Base-by-base conservation (phyloP, 92 coral and sea anemone genomes). In the Bergia sp. region DNA sequence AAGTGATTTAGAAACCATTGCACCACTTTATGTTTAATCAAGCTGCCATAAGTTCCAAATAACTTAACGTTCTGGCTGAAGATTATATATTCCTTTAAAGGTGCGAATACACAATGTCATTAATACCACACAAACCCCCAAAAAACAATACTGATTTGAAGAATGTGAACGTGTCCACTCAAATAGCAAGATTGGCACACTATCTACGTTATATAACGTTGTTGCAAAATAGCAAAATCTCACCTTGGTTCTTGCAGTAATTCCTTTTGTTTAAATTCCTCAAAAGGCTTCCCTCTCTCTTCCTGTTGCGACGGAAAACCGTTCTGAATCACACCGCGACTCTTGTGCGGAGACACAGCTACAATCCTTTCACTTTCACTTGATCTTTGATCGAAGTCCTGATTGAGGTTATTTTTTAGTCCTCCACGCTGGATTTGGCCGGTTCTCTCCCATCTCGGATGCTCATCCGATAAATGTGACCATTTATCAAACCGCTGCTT, bases 171-270 rank as follows among this genome's bases (percentile, higher is more conserved):
- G 76, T 41, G 37, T 76, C 10, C 45, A 76, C 29, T 37, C 74
- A 58, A 41, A 36, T 12, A 12, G 23, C 21, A 20, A 81, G 16
- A 41, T 12, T 4, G 0, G 41, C 21, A 55, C 20, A 37, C 20
- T 11, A 36, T 40, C 74, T 53, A 53, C 58, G 16, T 12, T 53
- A 47, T 7, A 80, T 36, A 40, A 50, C 45, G 45, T 2, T 18
- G 15, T 38, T 23, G 3, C 20, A 76, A 41, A 42, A 38, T 3
- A 44, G n/a, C 65, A 10, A 7, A 20, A 29, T 13, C 87, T 69
- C 66, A 84, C 87, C 87, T 84, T 4, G 87, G 79, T 7, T 45
- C 78, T 69, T 84, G 43, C 10, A 73, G 15, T 37, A 71, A 43
- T 43, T 45, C 77, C 77, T 5, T 67, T 5, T 61, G 5, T 12